Conservation (phyloP, 2,797 vertebrate species). For the Myotis vivesi region DNA sequence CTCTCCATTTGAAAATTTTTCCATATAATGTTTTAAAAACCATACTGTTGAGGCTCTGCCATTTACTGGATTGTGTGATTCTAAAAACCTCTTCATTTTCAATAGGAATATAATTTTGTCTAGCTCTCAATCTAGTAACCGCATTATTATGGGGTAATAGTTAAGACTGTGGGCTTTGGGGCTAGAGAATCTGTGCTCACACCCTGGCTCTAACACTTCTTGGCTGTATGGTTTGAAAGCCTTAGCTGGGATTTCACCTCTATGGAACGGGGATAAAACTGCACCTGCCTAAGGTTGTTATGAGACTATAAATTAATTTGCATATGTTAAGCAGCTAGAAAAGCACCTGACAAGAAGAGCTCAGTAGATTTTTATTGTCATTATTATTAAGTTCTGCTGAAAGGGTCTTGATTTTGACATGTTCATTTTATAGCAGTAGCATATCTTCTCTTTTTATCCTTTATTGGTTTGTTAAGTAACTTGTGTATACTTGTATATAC, state of each 20-base stretch:
- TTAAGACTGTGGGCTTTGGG: not conserved
- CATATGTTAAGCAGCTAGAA: not conserved
- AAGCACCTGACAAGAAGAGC: not conserved
- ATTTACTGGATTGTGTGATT: not conserved
- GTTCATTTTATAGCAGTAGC: not conserved
- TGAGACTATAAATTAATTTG: not conserved
- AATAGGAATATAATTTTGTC: not conserved
- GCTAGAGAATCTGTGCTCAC: not conserved
- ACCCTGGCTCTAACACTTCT: not conserved
- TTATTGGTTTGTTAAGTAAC: not conserved
- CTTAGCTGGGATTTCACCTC: not conserved
- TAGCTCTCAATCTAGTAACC: not conserved
- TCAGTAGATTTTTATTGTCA: too few species aligned
- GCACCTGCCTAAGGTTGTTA: not conserved
- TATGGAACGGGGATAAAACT: not conserved
- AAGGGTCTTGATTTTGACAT: not conserved
- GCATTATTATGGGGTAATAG: not conserved
- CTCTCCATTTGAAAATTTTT: not conserved
- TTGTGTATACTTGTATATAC: not conserved
- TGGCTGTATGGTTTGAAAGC: not conserved
- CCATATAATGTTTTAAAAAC: not conserved
- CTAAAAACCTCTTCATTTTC: not conserved
- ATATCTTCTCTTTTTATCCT: not conserved
- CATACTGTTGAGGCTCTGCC: not conserved
- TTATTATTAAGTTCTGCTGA: not conserved